These are phyloP conservation scores for Nixonia krombeini DNA, from an alignment of 1,140 invertebrate genomes.

Conservation along the genomic window DNA sequence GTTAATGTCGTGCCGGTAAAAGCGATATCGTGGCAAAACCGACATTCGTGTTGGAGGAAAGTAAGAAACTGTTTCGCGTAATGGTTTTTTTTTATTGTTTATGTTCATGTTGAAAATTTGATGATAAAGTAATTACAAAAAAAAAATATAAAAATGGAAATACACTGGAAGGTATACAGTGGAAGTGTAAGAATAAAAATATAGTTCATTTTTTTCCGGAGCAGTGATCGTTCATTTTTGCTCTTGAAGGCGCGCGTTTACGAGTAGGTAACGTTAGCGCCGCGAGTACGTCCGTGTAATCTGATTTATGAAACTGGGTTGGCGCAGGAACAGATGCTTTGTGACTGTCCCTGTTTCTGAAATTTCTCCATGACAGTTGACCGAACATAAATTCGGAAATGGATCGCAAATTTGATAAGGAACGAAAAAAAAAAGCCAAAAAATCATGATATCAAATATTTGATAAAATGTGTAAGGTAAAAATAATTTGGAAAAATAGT, in stretches of 20 bases:
- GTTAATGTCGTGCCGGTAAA: too few species aligned
- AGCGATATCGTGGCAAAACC: too few species aligned
- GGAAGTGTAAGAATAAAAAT: too few species aligned
- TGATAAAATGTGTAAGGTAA: too few species aligned
- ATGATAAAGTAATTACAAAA: too few species aligned
- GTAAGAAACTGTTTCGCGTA: too few species aligned
- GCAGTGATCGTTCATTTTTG: conserved; percentile 29
- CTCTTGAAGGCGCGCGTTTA: conserved; percentile 32
- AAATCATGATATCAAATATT: conserved; percentile 1
- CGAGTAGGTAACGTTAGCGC: conserved; percentile 20
- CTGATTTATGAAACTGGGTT: conserved; percentile 51
- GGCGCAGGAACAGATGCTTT: conserved; percentile 39
- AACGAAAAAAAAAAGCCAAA: not conserved
- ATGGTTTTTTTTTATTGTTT: too few species aligned
- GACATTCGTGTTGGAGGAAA: too few species aligned
- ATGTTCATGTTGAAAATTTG: too few species aligned
- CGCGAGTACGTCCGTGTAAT: conserved; percentile 51
- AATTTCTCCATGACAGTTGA: conserved; percentile 48
- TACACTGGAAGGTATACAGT: too few species aligned
- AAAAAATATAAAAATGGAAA: too few species aligned
- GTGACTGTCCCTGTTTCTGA: conserved; percentile 36
- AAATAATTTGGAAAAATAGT: too few species aligned
- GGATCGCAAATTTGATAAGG: conserved; percentile 11
- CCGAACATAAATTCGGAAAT: conserved; percentile 46
- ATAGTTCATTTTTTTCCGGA: conserved; percentile 19